Conservation (phyloP, 2,113 vertebrate genomes). For the Cercopithecus mona region DNA sequence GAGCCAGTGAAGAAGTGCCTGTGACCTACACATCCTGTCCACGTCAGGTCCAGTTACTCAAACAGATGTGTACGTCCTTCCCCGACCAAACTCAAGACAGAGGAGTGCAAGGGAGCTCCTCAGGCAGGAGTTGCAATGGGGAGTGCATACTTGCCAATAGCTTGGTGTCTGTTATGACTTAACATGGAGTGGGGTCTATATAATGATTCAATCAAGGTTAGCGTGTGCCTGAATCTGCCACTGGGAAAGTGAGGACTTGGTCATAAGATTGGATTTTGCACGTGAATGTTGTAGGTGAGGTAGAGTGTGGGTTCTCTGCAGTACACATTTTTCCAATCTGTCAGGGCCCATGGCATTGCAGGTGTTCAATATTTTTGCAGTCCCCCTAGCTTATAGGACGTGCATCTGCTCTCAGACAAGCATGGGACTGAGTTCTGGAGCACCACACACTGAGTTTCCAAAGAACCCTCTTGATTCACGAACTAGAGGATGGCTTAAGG, state of each 20-base stretch:
- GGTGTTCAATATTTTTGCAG: no score
- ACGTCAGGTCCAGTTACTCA: not conserved
- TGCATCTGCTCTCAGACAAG: not conserved
- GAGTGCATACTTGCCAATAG: not conserved
- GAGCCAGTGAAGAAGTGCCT: not conserved
- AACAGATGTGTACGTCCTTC: accelerated
- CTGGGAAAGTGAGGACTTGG: not conserved
- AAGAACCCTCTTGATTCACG: not conserved
- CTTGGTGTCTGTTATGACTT: accelerated
- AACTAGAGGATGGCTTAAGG: not conserved
- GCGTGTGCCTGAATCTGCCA: not conserved
- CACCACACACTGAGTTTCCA: no score
- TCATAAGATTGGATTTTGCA: not conserved
- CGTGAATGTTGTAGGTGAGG: not conserved
- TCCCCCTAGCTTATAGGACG: not conserved
- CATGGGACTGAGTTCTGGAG: not conserved
- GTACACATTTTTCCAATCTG: no score
- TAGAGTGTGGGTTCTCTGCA: not conserved
- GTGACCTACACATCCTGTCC: not conserved
- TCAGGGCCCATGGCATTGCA: not conserved
- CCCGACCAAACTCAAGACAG: not conserved
- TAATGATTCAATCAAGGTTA: not conserved
- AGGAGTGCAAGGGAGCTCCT: not conserved
- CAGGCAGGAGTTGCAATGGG: not conserved
- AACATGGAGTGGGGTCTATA: accelerated